Percentiles rank a stretch among this genome's conserved stretches.
These are phyloP conservation scores for Onychomys torridus DNA, from an alignment of 2,797 vertebrate genomes.

Conservation along the genomic window DNA sequence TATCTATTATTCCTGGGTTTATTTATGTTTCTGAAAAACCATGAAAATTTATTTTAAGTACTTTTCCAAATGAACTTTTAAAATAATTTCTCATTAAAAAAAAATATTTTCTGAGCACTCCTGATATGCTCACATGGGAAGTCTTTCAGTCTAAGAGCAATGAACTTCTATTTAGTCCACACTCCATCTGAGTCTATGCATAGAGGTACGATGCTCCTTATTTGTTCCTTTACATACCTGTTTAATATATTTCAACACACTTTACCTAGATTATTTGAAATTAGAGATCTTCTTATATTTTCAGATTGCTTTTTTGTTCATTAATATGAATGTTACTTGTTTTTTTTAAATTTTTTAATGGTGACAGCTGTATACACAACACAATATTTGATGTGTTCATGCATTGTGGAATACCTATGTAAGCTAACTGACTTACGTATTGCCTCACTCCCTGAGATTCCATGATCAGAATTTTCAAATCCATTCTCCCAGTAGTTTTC, in stretches of 20 bases:
- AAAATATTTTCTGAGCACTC: not conserved
- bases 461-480: not conserved
- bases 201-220: not conserved
- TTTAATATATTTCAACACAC: not conserved
- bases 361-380: not conserved
- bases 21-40: not conserved
- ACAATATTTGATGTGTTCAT: not conserved
- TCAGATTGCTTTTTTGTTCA: not conserved
- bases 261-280: conserved; percentile 25
- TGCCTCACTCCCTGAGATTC: not conserved
- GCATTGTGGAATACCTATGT: not conserved
- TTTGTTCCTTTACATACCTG: not conserved
- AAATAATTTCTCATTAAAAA: conserved; percentile 25
- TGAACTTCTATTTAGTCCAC: not conserved
- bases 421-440: not conserved
- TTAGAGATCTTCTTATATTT: not conserved
- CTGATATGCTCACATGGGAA: not conserved
- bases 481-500: not conserved
- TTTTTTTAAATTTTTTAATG: not conserved
- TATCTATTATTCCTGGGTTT: not conserved
- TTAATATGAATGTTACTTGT: not conserved
- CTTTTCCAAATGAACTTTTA: conserved; percentile 13
- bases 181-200: not conserved
- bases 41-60: conserved; percentile 2
- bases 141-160: not conserved